Evolutionary conservation across 2,113 vertebrate genomes (phyloP), one percentile per base, ranked within the genome.

Genomic region (Cochlearius cochlearius): DNA sequence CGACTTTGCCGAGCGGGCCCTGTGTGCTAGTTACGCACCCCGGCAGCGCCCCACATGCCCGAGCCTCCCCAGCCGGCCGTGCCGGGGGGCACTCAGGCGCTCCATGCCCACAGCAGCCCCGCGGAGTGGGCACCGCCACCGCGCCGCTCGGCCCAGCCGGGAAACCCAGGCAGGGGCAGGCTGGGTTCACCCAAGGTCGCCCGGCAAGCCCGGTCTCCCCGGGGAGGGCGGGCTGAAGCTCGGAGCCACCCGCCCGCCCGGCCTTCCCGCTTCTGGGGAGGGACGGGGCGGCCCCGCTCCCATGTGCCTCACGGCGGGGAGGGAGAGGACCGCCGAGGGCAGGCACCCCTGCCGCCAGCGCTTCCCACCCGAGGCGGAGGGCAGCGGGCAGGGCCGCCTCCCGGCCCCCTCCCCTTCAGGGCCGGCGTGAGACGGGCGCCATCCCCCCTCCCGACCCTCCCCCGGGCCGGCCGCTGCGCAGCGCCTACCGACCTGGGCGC

Each of bases 101-200:
- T 32, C 72, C 53, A 5, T 19, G 11, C n/a, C 52, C 79, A 5
- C 18, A 3, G 66, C 52, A 55, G 78, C 63, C 47, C 84, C 34
- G 26, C 39, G 32, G 18, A 71, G 80, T 4, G 6, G 32, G 12
- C 74, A 73, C 81, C 34, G 29, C 34, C 52, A 11, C 12, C 32
- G 56, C 73, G 32, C 83, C 34, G 17, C 32, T 60, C 36, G 16
- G 63, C 79, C 77, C 30, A 63, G 66, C 22, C 30, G 66, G 64
- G 63, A 82, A 95, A 79, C 82, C 5, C 86, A 87, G 68, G 92
- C 72, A 63, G 52, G 12, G 64, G 43, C 43, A 34, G 85, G 39
- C 79, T 39, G 55, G 75, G 86, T 93, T 89, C 93, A 64, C 63
- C 86, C 92, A 92, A 96, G 96, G 92, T 94, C 94, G 86, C 75